Conservation (phyloP, 2,888 invertebrate genomes). For the Heliconius erato region DNA sequence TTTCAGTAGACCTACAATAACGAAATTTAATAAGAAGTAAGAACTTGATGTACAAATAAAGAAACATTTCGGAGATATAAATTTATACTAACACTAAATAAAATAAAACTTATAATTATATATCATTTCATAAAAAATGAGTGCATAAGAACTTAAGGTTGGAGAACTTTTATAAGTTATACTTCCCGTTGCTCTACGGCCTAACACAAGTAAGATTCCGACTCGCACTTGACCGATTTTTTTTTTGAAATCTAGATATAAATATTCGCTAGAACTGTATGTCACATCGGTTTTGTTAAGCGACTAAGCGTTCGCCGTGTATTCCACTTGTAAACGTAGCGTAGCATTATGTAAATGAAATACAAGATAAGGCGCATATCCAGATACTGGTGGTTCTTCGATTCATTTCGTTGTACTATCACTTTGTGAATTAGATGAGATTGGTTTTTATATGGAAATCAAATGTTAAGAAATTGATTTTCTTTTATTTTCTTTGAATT, state of each 20-base stretch:
- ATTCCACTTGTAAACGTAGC: constrained; percentile 51
- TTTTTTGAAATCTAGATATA: not conserved
- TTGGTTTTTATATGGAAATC: not conserved
- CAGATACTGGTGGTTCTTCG: constrained; percentile 42
- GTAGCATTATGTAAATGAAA: constrained; percentile 52
- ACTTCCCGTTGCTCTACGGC: too few relatives aligned
- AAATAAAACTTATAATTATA: too few relatives aligned
- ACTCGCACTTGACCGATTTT: not conserved
- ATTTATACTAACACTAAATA: too few relatives aligned
- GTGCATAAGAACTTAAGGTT: too few relatives aligned
- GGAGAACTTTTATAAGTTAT: too few relatives aligned
- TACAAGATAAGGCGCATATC: constrained; percentile 49
- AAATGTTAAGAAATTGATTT: constrained; percentile 17
- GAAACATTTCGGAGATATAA: too few relatives aligned
- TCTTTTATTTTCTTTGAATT: not conserved
- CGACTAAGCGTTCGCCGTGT: constrained; percentile 51
- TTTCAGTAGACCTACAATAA: too few relatives aligned
- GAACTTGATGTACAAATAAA: too few relatives aligned
- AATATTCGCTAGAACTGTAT: constrained; percentile 16
- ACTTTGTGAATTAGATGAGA: constrained; percentile 37
- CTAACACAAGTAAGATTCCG: too few relatives aligned
- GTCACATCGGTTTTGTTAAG: constrained; percentile 45
- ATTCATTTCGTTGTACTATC: constrained; percentile 35
- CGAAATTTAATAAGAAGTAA: too few relatives aligned
- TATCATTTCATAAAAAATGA: too few relatives aligned